A percentile compares a stretch with the other conserved stretches of the same genome.
Conservation (phyloP, 1,140 invertebrate species). For the Elymnias hypermnestra region DNA sequence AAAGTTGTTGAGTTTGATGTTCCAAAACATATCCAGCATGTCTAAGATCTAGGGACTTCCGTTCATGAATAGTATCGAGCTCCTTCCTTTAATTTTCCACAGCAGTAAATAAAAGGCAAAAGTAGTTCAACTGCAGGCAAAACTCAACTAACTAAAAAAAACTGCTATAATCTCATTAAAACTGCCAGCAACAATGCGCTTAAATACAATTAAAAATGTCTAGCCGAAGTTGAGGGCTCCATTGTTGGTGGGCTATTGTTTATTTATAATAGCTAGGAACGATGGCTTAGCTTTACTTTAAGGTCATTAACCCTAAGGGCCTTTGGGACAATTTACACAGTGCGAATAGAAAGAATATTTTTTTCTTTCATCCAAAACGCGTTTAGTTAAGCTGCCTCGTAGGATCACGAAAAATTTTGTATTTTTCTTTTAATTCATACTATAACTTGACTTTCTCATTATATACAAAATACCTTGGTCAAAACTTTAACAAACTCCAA, state of each 20-base stretch:
- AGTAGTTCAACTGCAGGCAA: not conserved
- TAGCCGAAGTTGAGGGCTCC: not conserved
- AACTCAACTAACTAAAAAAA: constrained; percentile 4
- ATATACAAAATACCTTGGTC: too few relatives aligned
- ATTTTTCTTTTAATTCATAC: too few relatives aligned
- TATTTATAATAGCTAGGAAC: constrained; percentile 13
- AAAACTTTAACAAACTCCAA: too few relatives aligned
- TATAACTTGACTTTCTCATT: too few relatives aligned
- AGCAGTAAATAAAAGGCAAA: not conserved
- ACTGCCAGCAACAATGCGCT: not conserved
- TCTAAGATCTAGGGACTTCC: too few relatives aligned
- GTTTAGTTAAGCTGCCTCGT: too few relatives aligned
- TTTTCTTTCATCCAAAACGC: not conserved
- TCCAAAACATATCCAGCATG: too few relatives aligned
- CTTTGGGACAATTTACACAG: too few relatives aligned
- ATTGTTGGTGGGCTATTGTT: constrained; percentile 8
- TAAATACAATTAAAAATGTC: constrained; percentile 10
- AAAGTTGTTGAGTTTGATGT: too few relatives aligned
- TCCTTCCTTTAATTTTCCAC: not conserved
- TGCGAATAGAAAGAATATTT: too few relatives aligned
- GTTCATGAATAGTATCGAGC: too few relatives aligned
- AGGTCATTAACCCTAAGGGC: not conserved
- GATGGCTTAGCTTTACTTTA: constrained; percentile 6
- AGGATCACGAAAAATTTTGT: too few relatives aligned
- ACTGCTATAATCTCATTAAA: constrained; percentile 3